Evolutionary conservation across 1,140 invertebrate genomes (phyloP).

Genomic region (Papilio aristodemus): DNA sequence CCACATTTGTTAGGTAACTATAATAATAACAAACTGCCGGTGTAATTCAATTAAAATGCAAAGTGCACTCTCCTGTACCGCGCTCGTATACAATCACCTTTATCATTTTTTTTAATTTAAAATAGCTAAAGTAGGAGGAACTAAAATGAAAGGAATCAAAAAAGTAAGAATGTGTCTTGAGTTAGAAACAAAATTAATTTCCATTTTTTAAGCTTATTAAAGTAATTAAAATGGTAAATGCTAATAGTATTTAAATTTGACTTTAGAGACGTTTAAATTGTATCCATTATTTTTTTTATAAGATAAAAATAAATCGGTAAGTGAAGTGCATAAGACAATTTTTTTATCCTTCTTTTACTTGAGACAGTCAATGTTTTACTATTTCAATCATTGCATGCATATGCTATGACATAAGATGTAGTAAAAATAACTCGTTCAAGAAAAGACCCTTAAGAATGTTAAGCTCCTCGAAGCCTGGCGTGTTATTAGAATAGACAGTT

Average conservation of each 20-base stretch:
- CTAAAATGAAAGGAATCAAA: too few species aligned
- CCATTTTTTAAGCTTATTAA: too few species aligned
- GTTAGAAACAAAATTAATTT: too few species aligned
- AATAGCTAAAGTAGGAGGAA: too few species aligned
- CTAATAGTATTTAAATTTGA: too few species aligned
- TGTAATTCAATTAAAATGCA: conserved; percentile 11
- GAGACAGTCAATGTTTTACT: neutral
- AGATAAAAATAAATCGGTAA: too few species aligned
- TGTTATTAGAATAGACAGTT: neutral
- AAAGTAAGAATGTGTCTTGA: too few species aligned
- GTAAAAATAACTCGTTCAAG: conserved; percentile 3
- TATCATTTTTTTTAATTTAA: neutral
- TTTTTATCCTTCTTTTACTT: too few species aligned
- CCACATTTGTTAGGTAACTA: neutral
- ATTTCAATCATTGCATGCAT: neutral
- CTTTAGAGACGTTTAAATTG: too few species aligned
- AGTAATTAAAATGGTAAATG: too few species aligned
- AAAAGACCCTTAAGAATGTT: conserved; percentile 14
- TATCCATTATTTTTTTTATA: too few species aligned
- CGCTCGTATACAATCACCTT: neutral
- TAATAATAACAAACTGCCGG: neutral
- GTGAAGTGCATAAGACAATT: too few species aligned
- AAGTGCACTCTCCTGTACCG: neutral
- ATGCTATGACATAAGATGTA: neutral
- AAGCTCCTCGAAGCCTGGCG: conserved; percentile 5